phyloP scores from a whole-genome alignment of 2,113 vertebrate genomes.

The Nycticryphes semicollaris region DNA sequence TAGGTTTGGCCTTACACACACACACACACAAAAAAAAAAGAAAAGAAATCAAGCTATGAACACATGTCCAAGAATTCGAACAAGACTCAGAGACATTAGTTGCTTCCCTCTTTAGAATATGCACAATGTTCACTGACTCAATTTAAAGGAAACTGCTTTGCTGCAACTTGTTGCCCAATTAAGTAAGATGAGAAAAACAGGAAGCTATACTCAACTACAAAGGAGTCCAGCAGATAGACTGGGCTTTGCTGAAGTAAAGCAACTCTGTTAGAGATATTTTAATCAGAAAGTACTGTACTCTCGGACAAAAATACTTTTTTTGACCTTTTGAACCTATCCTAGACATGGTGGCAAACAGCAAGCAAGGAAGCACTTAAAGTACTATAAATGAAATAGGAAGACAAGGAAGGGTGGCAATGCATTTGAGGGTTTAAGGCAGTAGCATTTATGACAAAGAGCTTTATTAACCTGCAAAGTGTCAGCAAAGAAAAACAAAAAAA shows the following conservation, averaged over 20 bases:
- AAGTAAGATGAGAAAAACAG: slow-evolving; percentile 16
- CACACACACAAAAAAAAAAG: too few relatives aligned
- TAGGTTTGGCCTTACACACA: not conserved
- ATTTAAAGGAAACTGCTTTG: slow-evolving; percentile 38
- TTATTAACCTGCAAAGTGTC: not conserved
- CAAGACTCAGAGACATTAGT: not conserved
- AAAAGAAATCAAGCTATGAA: not conserved
- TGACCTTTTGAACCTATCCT: not conserved
- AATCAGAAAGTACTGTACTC: not conserved
- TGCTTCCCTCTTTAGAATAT: not conserved
- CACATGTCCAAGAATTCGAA: not conserved
- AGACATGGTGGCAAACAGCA: not conserved
- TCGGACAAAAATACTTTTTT: not conserved
- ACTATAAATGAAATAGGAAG: not conserved
- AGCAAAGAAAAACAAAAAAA: not conserved
- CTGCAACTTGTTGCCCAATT: slow-evolving; percentile 19
- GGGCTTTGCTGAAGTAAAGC: not conserved
- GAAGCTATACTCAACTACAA: not conserved
- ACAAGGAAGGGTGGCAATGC: not conserved
- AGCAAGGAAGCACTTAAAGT: not conserved
- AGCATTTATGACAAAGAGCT: not conserved
- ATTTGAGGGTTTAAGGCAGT: not conserved
- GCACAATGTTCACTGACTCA: not conserved
- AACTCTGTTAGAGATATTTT: not conserved
- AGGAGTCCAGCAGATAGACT: not conserved